A percentile compares a stretch with the other conserved stretches of the same genome.
Evolutionary conservation across 2,888 invertebrate species (phyloP).

Genomic region (Anthrax anthrax): DNA sequence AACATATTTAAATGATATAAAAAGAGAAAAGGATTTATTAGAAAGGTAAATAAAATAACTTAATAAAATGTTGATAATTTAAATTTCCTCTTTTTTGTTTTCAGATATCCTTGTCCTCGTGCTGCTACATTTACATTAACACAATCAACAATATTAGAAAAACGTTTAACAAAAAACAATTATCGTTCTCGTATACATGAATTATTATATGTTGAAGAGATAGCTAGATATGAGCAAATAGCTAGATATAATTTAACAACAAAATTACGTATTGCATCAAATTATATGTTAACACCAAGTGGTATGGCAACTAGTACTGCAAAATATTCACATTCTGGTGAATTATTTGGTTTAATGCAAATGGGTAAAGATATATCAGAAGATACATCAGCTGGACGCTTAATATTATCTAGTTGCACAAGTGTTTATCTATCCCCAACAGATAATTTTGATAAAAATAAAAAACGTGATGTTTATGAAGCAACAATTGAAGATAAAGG

Average conservation of each 20-base stretch:
- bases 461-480: conserved; percentile 49
- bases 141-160: conserved; percentile 50
- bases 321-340: conserved; percentile 61
- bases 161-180: conserved; percentile 48
- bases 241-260: conserved; percentile 54
- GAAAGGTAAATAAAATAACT: conserved; percentile 22
- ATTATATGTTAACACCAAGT: conserved; percentile 53
- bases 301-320: conserved; percentile 55
- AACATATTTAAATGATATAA: conserved; percentile 32
- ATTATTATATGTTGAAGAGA: conserved; percentile 60
- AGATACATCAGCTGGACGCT: conserved; percentile 65
- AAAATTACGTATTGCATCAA: conserved; percentile 45
- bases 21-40: conserved; percentile 41
- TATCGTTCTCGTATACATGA: conserved; percentile 62
- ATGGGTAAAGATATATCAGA: conserved; percentile 62
- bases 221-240: conserved; percentile 54
- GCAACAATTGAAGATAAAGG: conserved; percentile 67
- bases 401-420: conserved; percentile 62
- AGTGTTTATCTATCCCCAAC: conserved; percentile 45
- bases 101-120: conserved; percentile 47
- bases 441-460: conserved; percentile 13
- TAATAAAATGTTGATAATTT: background rate
- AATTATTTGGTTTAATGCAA: conserved; percentile 58
- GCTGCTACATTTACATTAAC: conserved; percentile 51
- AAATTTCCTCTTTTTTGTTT: background rate